These are phyloP conservation scores for Connochaetes taurinus DNA, from an alignment of 2,113 vertebrate genomes.

Conservation along the genomic window DNA sequence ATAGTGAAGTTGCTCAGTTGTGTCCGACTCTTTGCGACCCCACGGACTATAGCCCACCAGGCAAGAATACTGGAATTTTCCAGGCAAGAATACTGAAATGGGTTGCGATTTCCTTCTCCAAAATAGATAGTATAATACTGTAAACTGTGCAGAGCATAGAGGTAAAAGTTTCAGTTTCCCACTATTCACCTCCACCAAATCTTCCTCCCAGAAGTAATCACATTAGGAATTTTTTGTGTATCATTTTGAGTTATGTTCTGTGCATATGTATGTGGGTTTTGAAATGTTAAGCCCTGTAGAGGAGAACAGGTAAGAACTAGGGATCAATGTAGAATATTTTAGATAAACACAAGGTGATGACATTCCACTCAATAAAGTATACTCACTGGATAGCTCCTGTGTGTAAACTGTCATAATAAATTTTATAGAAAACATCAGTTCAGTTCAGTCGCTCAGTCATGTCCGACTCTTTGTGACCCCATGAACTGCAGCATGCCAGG, in stretches of 20 bases:
- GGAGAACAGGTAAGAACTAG: background rate
- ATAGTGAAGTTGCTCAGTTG: background rate
- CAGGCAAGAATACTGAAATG: background rate
- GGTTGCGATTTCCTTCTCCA: background rate
- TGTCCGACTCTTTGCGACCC: background rate
- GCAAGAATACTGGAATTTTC: background rate
- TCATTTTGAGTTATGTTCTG: background rate
- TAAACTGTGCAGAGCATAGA: background rate
- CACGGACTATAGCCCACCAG: background rate
- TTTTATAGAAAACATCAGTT: background rate
- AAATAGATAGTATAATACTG: background rate
- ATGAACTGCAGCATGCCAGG: background rate
- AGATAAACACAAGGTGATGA: background rate
- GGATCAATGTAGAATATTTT: background rate
- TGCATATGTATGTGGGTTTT: background rate
- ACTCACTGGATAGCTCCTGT: background rate
- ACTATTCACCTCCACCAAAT: background rate
- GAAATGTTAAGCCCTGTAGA: background rate
- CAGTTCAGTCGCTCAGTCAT: background rate
- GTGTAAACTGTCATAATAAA: background rate
- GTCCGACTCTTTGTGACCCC: background rate
- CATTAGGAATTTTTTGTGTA: background rate
- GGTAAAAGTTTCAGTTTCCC: background rate
- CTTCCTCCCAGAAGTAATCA: background rate
- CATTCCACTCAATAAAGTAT: background rate